A percentile compares a stretch with the other conserved stretches of the same genome.
Evolutionary conservation across 2,113 vertebrate species (phyloP).

Genomic region (Todiramphus saurophagus): DNA sequence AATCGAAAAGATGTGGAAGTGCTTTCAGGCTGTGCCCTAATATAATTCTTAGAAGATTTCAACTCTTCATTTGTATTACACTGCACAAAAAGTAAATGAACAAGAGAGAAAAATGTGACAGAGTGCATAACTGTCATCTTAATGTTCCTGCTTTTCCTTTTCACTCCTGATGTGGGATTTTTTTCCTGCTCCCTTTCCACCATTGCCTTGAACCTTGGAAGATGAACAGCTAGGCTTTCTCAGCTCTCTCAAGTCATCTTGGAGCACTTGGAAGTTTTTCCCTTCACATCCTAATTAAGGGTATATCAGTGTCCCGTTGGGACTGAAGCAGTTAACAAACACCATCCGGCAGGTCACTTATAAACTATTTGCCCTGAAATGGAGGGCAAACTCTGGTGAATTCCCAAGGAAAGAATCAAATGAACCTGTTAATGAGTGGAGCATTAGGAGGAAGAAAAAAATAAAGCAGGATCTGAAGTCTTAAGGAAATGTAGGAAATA

Average conservation of each 20-base stretch:
- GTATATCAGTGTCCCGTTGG: constrained; percentile 75
- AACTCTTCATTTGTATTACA: neutral
- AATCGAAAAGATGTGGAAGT: neutral
- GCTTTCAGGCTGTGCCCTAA: neutral
- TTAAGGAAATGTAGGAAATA: constrained; percentile 50
- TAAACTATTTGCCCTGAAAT: constrained; percentile 70
- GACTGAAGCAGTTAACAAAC: constrained; percentile 62
- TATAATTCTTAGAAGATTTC: neutral
- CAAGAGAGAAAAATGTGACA: neutral
- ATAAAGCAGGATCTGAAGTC: constrained; percentile 45
- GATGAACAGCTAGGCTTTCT: constrained; percentile 77
- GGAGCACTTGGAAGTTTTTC: constrained; percentile 77
- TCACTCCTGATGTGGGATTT: neutral
- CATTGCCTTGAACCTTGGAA: constrained; percentile 84
- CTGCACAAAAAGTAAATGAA: neutral
- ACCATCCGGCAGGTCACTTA: constrained; percentile 68
- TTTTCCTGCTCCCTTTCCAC: constrained; percentile 54
- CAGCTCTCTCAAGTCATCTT: constrained; percentile 71
- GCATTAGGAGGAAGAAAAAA: constrained; percentile 34
- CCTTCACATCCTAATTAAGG: constrained; percentile 84
- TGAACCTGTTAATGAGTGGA: constrained; percentile 75
- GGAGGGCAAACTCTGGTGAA: constrained; percentile 66
- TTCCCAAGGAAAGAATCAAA: constrained; percentile 79
- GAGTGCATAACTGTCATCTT: neutral
- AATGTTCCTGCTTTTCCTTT: constrained; percentile 1